Evolutionary conservation across 1,140 invertebrate species (phyloP).

Genomic region (Berghia stephanieae): DNA sequence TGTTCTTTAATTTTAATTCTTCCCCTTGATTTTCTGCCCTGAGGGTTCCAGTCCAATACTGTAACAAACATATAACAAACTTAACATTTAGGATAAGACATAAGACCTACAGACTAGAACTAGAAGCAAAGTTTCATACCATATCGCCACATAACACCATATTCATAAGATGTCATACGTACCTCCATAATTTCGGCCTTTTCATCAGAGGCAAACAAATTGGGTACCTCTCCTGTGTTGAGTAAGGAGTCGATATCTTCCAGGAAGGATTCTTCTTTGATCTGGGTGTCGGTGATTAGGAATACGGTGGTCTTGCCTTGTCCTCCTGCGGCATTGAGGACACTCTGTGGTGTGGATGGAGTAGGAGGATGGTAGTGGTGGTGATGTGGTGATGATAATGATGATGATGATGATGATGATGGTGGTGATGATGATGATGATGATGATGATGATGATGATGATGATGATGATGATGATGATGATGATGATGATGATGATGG

Average conservation of each 20-base stretch:
- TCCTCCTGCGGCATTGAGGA: slow-evolving; percentile 61
- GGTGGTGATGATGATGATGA: slow-evolving; percentile 35
- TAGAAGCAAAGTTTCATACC: not conserved
- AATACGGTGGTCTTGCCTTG: slow-evolving; percentile 65
- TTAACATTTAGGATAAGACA: no score
- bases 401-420: slow-evolving; percentile 15
- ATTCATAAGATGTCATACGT: not conserved
- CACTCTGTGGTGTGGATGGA: no score
- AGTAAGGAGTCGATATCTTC: slow-evolving; percentile 67
- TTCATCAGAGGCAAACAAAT: slow-evolving; percentile 66
- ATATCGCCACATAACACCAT: not conserved
- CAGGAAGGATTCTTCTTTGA: slow-evolving; percentile 67
- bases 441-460: slow-evolving; percentile 34
- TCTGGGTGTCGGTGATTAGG: slow-evolving; percentile 67
- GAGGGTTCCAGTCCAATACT: no score
- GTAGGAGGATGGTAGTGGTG: no score
- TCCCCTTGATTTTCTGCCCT: no score
- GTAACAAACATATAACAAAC: no score
- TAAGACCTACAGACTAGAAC: not conserved
- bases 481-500: slow-evolving; percentile 31
- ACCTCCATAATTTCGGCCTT: slow-evolving; percentile 68
- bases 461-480: slow-evolving; percentile 17
- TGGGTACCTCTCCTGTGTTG: slow-evolving; percentile 67
- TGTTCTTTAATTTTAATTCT: no score
- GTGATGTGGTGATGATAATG: no score